Conservation (phyloP, 2,797 vertebrate genomes). For the Ceryle rudis region DNA sequence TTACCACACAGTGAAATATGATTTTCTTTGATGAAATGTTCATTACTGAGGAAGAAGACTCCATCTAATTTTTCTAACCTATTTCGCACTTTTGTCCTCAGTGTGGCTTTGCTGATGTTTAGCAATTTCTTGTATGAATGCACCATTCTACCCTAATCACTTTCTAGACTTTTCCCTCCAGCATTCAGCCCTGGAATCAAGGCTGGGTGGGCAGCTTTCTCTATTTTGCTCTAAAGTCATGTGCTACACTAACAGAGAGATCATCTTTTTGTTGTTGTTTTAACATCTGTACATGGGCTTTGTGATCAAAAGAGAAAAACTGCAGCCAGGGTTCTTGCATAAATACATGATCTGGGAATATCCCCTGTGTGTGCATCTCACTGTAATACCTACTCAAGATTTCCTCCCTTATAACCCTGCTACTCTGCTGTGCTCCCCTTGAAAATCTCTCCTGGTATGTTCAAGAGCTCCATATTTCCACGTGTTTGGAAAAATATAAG, state of each 20-base stretch:
- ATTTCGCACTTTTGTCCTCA: neutral
- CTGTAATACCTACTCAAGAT: neutral
- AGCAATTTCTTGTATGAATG: constrained; percentile 17
- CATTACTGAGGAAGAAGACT: neutral
- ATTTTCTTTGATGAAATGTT: neutral
- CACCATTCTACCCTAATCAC: neutral
- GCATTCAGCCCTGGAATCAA: neutral
- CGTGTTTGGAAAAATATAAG: neutral
- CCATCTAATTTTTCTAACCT: neutral
- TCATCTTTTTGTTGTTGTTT: neutral
- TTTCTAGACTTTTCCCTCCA: neutral
- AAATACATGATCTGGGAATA: neutral
- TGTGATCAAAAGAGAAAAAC: neutral
- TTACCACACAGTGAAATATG: neutral
- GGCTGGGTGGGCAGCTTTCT: neutral
- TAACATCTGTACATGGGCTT: neutral
- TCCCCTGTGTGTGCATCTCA: neutral
- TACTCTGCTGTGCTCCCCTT: neutral
- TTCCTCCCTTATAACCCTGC: neutral
- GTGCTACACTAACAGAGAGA: neutral
- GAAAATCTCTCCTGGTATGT: neutral
- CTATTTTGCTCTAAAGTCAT: neutral
- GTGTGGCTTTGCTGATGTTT: neutral
- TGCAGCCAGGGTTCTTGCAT: neutral
- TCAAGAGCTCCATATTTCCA: neutral